Conservation (phyloP, 2,113 vertebrate species). For the Pongo pygmaeus region DNA sequence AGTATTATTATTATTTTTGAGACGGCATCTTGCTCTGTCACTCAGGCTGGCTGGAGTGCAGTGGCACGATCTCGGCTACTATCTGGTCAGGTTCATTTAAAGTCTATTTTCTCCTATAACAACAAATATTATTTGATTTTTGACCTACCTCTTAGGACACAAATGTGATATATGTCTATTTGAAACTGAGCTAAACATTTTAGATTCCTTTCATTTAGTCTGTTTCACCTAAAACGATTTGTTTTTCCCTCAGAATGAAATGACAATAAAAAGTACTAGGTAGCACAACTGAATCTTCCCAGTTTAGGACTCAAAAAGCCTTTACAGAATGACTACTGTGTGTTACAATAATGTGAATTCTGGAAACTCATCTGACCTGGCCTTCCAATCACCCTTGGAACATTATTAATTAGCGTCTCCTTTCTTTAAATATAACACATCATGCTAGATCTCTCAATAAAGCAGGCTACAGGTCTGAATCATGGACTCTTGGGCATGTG, state of each 20-base stretch:
- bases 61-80: not conserved
- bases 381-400: not conserved
- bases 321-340: not conserved
- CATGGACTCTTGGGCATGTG: not conserved
- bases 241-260: not conserved
- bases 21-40: too few species aligned
- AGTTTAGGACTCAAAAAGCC: not conserved
- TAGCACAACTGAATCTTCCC: not conserved
- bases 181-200: not conserved
- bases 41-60: too few species aligned
- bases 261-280: not conserved
- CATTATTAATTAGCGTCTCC: not conserved
- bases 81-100: not conserved
- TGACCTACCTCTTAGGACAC: not conserved
- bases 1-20: too few species aligned
- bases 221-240: not conserved
- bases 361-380: not conserved
- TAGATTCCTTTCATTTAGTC: not conserved
- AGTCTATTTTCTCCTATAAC: not conserved
- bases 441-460: not conserved
- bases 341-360: accelerated
- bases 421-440: not conserved
- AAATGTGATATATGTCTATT: not conserved
- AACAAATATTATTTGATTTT: not conserved
- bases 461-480: not conserved